phyloP scores from a whole-genome alignment of 2,797 vertebrate species.

The Labroides dimidiatus region DNA sequence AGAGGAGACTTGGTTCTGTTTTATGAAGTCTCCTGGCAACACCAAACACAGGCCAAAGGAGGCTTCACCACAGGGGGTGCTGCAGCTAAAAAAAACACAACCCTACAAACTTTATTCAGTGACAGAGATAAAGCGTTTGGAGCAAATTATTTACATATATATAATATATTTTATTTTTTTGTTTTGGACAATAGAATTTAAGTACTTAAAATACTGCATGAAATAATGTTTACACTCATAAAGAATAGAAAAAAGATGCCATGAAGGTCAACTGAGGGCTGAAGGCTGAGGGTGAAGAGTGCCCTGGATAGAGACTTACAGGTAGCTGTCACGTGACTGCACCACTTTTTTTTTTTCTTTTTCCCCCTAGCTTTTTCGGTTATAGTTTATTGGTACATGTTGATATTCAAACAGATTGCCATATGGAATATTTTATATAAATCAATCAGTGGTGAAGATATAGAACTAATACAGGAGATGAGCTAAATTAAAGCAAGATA shows the following conservation, averaged over 20 bases:
- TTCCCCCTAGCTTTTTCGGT: too few species aligned
- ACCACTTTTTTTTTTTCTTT: too few species aligned
- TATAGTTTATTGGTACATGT: too few species aligned
- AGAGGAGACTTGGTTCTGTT: conserved; percentile 37
- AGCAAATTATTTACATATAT: neutral
- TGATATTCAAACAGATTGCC: too few species aligned
- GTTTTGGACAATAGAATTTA: fast-evolving
- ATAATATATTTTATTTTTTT: too few species aligned
- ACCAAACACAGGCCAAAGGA: conserved; percentile 57
- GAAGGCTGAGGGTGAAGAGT: fast-evolving
- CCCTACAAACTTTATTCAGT: neutral
- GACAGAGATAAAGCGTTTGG: neutral
- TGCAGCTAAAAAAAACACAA: neutral
- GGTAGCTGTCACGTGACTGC: too few species aligned
- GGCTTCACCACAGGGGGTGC: conserved; percentile 46
- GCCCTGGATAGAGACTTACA: neutral
- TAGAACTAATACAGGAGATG: too few species aligned
- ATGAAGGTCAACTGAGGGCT: fast-evolving
- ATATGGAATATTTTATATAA: too few species aligned
- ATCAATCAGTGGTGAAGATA: too few species aligned
- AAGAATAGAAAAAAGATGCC: neutral
- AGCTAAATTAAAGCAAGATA: too few species aligned
- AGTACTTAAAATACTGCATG: neutral
- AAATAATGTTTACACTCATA: neutral
- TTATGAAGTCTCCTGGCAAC: conserved; percentile 70